These are phyloP conservation scores for Ornithoptera priamus DNA, from an alignment of 2,888 invertebrate species.

Conservation along the genomic window DNA sequence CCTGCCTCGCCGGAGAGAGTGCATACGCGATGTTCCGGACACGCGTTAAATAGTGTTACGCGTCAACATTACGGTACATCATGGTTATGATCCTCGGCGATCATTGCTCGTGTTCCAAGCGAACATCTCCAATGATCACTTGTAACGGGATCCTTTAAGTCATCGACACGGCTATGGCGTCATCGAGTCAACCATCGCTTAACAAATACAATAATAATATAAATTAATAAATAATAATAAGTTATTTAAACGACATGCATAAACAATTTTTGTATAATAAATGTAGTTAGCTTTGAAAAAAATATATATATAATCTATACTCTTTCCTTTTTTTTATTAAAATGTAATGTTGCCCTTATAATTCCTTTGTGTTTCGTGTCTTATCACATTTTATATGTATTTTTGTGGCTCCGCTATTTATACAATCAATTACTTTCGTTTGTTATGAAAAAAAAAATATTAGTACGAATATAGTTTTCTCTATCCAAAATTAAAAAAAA, in stretches of 20 bases:
- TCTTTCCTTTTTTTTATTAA: conserved; percentile 39
- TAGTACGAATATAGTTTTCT: too few species aligned
- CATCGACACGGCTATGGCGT: conserved; percentile 24
- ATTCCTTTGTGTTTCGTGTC: conserved; percentile 26
- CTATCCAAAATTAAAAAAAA: too few species aligned
- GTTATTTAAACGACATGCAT: conserved; percentile 70
- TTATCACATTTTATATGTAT: conserved; percentile 1
- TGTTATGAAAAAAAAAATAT: too few species aligned
- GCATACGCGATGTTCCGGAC: too few species aligned
- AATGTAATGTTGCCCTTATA: conserved; percentile 30
- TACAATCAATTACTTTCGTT: too few species aligned
- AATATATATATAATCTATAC: conserved; percentile 44
- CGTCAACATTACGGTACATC: too few species aligned
- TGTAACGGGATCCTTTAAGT: too few species aligned
- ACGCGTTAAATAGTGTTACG: too few species aligned
- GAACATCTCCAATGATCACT: too few species aligned
- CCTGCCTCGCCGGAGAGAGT: too few species aligned
- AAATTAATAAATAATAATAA: conserved; percentile 49
- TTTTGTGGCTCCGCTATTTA: not conserved
- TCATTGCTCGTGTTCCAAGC: too few species aligned
- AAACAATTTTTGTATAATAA: conserved; percentile 69
- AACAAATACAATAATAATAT: conserved; percentile 40
- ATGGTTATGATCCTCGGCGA: too few species aligned
- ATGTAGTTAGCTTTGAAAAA: conserved; percentile 70
- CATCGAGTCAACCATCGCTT: conserved; percentile 36